Evolutionary conservation across 1,140 invertebrate species (phyloP).

Genomic region (Parasteatoda tepidariorum): DNA sequence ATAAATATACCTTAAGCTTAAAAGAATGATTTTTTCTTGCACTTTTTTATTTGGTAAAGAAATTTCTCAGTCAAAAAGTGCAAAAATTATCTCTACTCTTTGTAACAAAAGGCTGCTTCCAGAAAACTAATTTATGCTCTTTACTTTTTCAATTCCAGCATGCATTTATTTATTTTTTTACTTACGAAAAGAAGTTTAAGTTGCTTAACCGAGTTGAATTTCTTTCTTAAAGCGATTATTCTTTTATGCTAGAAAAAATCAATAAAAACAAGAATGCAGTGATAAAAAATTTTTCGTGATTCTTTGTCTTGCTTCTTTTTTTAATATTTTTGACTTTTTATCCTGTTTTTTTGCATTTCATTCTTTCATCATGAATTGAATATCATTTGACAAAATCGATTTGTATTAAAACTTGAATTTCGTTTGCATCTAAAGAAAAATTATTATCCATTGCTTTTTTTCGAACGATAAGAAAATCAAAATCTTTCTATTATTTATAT

Average conservation of each 20-base stretch:
- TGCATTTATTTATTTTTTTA: not conserved
- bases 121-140: not conserved
- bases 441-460: too few species aligned
- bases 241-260: not conserved
- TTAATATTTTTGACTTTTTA: not conserved
- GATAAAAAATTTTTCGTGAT: not conserved
- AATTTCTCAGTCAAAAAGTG: too few species aligned
- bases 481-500: too few species aligned
- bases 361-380: conserved; percentile 22
- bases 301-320: conserved; percentile 21
- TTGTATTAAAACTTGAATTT: too few species aligned
- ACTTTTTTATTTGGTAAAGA: too few species aligned
- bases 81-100: not conserved
- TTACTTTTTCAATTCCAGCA: not conserved
- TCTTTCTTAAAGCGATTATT: not conserved
- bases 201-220: not conserved
- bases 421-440: too few species aligned
- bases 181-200: not conserved
- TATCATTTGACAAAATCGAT: conserved; percentile 34
- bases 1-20: too few species aligned
- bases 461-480: too few species aligned
- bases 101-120: not conserved
- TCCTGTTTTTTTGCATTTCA: conserved; percentile 2
- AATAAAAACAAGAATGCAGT: not conserved
- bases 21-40: too few species aligned